Evolutionary conservation across 2,797 vertebrate species (phyloP).

Genomic region (Amniataba percoides): DNA sequence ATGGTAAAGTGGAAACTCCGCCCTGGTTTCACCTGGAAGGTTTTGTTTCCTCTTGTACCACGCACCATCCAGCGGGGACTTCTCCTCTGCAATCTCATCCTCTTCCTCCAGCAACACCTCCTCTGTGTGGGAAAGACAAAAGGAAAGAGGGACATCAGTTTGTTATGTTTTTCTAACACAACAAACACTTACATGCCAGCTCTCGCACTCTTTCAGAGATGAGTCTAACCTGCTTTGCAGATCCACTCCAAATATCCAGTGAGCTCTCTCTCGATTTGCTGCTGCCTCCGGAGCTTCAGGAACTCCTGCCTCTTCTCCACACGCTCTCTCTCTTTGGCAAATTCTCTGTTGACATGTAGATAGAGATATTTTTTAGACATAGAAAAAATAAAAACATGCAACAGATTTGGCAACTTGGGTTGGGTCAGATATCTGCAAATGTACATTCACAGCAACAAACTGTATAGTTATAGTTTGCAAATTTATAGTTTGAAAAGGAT

Average conservation of each 20-base stretch:
- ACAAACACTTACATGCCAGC: constrained; percentile 33
- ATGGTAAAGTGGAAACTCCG: constrained; percentile 44
- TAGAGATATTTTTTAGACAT: neutral
- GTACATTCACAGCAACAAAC: constrained; percentile 6
- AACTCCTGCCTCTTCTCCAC: constrained; percentile 97
- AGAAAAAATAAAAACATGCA: neutral
- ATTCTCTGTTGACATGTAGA: constrained; percentile 85
- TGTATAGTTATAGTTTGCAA: too few species aligned
- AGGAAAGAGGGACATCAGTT: constrained; percentile 20
- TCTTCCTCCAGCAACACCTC: constrained; percentile 98
- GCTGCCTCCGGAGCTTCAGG: constrained; percentile 95
- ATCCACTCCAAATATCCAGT: constrained; percentile 98
- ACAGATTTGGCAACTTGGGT: neutral
- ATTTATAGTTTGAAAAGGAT: neutral
- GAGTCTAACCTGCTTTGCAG: constrained; percentile 91
- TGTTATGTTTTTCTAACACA: constrained; percentile 38
- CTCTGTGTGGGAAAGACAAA: constrained; percentile 81
- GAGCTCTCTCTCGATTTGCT: constrained; percentile 96
- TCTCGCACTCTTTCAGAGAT: constrained; percentile 18
- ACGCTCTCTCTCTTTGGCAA: constrained; percentile 95
- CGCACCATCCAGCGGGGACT: constrained; percentile 95
- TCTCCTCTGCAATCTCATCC: constrained; percentile 96
- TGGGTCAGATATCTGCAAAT: neutral
- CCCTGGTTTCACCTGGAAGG: constrained; percentile 79
- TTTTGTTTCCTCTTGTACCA: constrained; percentile 86